These are phyloP conservation scores for Pogonocichla stellata DNA, from an alignment of 2,113 vertebrate species.

Conservation along the genomic window DNA sequence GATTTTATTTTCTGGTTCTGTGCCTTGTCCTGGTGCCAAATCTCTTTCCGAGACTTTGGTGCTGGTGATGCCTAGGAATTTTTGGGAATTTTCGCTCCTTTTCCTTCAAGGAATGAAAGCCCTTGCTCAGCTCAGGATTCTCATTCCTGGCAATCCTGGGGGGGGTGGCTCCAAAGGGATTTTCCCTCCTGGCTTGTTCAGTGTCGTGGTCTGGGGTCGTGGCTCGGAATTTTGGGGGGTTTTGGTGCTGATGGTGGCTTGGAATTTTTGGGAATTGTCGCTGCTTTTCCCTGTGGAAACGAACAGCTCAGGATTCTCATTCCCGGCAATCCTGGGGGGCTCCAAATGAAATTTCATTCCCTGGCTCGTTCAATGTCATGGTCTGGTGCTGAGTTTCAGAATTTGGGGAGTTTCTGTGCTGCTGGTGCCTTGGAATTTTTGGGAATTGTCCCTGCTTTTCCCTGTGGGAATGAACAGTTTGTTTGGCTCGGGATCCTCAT, in stretches of 20 bases:
- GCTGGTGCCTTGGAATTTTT: neutral
- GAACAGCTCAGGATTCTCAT: neutral
- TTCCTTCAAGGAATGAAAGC: no score
- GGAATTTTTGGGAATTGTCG: neutral
- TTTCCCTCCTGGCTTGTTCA: neutral
- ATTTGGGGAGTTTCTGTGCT: neutral
- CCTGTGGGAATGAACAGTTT: neutral
- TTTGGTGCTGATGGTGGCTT: no score
- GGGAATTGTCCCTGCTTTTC: neutral
- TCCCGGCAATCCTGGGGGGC: neutral
- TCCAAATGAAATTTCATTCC: neutral
- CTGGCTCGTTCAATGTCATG: no score
- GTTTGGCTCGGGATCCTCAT: neutral
- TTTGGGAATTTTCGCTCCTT: no score
- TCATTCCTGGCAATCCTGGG: neutral
- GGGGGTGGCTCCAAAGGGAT: neutral
- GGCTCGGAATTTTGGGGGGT: neutral
- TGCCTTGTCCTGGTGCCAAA: neutral
- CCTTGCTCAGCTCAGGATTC: neutral
- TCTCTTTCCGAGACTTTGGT: neutral
- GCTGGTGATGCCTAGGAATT: no score
- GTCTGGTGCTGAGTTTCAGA: no score
- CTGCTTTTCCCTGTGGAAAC: neutral
- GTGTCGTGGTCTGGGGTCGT: no score
- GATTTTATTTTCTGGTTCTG: neutral